Evolutionary conservation across 2,888 invertebrate species (phyloP), one percentile per base, ranked within the genome.

Genomic region (Himalopsyche kuldschensis): DNA sequence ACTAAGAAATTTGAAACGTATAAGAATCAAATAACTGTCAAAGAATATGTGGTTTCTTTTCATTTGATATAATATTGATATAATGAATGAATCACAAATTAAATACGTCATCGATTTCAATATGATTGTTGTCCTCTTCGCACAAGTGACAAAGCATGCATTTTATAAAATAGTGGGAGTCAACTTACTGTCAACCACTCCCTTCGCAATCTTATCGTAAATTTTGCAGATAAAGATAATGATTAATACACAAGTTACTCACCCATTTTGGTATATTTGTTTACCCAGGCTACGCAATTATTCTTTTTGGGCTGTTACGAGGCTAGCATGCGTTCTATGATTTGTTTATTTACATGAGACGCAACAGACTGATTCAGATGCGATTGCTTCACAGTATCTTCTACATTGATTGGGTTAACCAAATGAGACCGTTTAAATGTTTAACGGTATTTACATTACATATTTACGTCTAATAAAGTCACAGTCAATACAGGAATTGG

Each of bases 281-380:
- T 82, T 82, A 32, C 78, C 82, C 82, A 69, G 82, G 82, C 76
- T 79, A 84, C 82, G 76, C 78, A 80, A 82, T 82, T 80, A 80
- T 55, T 32, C n/a, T 20, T 55, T 55, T 30, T 35, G 27, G 48
- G 35, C 8, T 10, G 17, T 55, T 83, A 47, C 35, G 10, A 24
- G 76, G n/a, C 41, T 41, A 47, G 80, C 80, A 77, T 78, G 80
- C 81, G 82, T 76, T 63, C 75, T 32, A 47, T 55, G 41, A 79
- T 78, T n/a, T 82, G 79, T 84, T 84, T 84, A 80, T 82, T 84
- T 84, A 84, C 77, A 47, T 77, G 35, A 46, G 76, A 47, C 77
- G 80, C 30, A 46, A 82, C 78, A 79, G 81, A 31, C 41, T 55
- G 81, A 35, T 48, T 35, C 32, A 10, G 78, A 32, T 41, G 20